Evolutionary conservation across 2,797 vertebrate genomes (phyloP), one percentile per base, ranked within the genome.

Genomic region (Phrynocephalus guinanensis): DNA sequence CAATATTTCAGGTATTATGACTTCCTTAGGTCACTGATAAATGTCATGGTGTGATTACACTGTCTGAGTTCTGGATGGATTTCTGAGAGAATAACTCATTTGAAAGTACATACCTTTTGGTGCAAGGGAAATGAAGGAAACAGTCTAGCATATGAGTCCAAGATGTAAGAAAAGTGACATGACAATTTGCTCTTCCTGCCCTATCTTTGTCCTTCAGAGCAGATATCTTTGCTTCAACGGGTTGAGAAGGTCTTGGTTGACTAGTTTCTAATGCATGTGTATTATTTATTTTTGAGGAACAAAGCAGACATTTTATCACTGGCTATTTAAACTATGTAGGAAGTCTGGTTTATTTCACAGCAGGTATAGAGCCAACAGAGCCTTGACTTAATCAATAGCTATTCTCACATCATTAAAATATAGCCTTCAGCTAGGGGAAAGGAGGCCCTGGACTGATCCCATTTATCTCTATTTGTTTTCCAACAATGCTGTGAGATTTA

Each of bases 341-440:
- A 77, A 77, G 38, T 67, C 73, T 85, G 22, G 22, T 70, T 79
- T 79, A 68, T 76, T 66, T 77, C 56, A 79, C 76, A 79, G 84
- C 44, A 20, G 13, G 48, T 76, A 79, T 44, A 63, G 13, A 56
- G 50, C 20, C n/a, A 70, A n/a, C 5, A n/a, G 70, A 56, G 44
- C 38, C 76, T 56, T 24, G 66, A 33, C 6, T 52, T 15, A 70
- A 79, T 68, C 76, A 28, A 70, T 79, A 79, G 48, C 6, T 52
- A 33, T 71, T 68, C 7, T 38, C 66, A 38, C 11, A 26, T 3
- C n/a, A 38, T 56, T 3, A 67, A 79, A 79, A 86, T 50, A 52
- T 68, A 79, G 22, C 66, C 2, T 52, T 18, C 63, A 68, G n/a
- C 48, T 71, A 79, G 52, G 75, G 4, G n/a, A 79, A 67, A 50